Base-by-base conservation (phyloP, 2,113 vertebrate species). In the Phyllostomus discolor region DNA sequence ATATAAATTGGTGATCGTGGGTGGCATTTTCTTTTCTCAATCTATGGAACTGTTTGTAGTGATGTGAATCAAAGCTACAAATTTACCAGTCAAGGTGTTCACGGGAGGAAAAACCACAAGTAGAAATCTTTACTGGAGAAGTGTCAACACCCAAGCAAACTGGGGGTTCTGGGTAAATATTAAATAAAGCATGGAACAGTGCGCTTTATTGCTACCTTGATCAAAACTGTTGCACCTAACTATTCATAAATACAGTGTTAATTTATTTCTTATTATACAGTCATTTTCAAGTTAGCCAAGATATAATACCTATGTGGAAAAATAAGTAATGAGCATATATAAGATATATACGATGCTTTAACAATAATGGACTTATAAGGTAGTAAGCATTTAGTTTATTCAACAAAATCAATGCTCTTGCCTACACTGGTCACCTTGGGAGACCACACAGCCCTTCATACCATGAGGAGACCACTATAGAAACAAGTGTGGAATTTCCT, bases 1-100 rank as follows among this genome's bases (percentile, higher is more conserved):
- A 43, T 64, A 78, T 48, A 70, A 96, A 85, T 10, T 86, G 82
- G 31, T 38, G 31, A 64, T 48, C 26, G 79, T 86, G 79, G 24
- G 50, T 46, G 22, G 19, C 28, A 64, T 82, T 97, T 96, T 91
- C 28, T 90, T 95, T 95, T 90, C 24, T 83, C 43, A 72, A 10
- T 1, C 81, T 78, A 19, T 81, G 64, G 91, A 70, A 48, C 22
- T 72, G 28, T 59, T 67, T 69, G 15, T 19, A 64, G 14, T 62
- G 5, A 80, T 59, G 24, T 20, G 16, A 62, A 10, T 33, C 17
- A 50, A 88, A 91, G 62, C n/a, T 54, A 86, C 7, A 43, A n/a
- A 88, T 41, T 48, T 48, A 59, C 66, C 31, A 81, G 38, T 62
- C 2, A 38, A 43, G 14, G 35, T n/a, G 24, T 31, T 62, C 46